Base-by-base conservation (phyloP, 1,140 invertebrate species). In the Drosophila navojoa region DNA sequence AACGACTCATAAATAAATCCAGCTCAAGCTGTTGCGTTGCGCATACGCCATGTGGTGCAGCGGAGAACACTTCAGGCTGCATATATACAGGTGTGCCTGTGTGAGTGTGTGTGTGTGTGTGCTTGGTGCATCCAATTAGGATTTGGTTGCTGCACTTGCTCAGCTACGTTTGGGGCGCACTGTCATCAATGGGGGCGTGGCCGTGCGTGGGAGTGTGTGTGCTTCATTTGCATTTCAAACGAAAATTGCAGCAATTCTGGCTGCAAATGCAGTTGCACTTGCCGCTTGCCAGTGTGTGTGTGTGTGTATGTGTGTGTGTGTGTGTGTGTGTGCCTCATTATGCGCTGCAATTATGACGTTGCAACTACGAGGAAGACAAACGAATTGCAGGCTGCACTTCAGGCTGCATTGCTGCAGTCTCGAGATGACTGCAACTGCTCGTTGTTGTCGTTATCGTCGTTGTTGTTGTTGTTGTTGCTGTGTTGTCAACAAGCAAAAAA, bases 141-240 rank as follows among this genome's bases (percentile, higher is more conserved):
- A 74, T 69, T 69, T 19, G 60, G 60, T 38, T 75, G 72, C 60
- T 64, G 72, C 81, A 85, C 62, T 71, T 49, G 66, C 81, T 45
- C 27, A 42, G 25, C 55, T 29, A 40, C 49, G 27, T 47, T 47
- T 32, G 32, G 27, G 35, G 53, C 35, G 19, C 32, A 57, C 58
- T 44, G 57, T 45, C 55, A 42, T 72, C 38, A 55, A 29, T 50
- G 66, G 22, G 72, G 76, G 80, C 71, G 80, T 79, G 81, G 80
- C 63, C 52, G 68, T 45, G 42, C n/a, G n/a, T 16, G n/a, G n/a
- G 42, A 0, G 42, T 15, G 3, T 16, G 72, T 71, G 71, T 59
- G 64, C 82, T 74, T 85, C 74, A 85, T 85, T 85, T 85, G 81
- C 81, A 85, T 85, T 80, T 85, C 81, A 85, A 85, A 85, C 81